Evolutionary conservation across 2,888 invertebrate genomes (phyloP).

Genomic region (Cancer borealis): DNA sequence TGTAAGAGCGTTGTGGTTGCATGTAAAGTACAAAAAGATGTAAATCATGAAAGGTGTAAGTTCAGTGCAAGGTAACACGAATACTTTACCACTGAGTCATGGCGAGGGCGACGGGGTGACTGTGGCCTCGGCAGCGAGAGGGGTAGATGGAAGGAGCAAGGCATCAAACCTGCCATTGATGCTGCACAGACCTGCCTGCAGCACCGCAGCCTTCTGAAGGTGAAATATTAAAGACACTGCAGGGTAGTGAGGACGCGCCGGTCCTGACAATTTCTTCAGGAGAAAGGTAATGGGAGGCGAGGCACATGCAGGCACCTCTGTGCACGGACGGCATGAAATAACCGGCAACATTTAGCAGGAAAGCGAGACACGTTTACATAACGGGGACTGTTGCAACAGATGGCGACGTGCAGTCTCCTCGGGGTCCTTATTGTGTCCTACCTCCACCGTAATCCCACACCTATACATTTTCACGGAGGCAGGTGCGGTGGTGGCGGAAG

Average conservation of each 20-base stretch:
- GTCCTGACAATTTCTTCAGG: neutral
- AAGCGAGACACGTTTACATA: neutral
- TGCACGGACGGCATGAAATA: neutral
- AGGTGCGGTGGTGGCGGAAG: neutral
- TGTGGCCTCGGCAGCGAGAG: neutral
- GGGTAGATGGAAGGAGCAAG: neutral
- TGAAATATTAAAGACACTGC: neutral
- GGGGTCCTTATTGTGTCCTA: neutral
- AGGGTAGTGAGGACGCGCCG: neutral
- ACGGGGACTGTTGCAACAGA: conserved; percentile 26
- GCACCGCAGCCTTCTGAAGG: neutral
- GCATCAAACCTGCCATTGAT: neutral
- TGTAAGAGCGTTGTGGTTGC: neutral
- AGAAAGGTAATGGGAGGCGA: neutral
- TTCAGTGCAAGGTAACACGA: neutral
- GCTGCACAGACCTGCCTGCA: neutral
- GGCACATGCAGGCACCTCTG: neutral
- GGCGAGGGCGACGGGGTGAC: neutral
- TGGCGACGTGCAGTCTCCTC: conserved; percentile 13
- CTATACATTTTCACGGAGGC: neutral
- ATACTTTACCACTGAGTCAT: neutral
- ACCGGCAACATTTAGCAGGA: neutral
- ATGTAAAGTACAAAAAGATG: neutral
- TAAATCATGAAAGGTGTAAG: neutral
- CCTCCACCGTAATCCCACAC: neutral